A percentile compares a stretch with the other conserved stretches of the same genome.
Conservation (phyloP, 2,113 vertebrate species). For the Grammomys dolichurus region DNA sequence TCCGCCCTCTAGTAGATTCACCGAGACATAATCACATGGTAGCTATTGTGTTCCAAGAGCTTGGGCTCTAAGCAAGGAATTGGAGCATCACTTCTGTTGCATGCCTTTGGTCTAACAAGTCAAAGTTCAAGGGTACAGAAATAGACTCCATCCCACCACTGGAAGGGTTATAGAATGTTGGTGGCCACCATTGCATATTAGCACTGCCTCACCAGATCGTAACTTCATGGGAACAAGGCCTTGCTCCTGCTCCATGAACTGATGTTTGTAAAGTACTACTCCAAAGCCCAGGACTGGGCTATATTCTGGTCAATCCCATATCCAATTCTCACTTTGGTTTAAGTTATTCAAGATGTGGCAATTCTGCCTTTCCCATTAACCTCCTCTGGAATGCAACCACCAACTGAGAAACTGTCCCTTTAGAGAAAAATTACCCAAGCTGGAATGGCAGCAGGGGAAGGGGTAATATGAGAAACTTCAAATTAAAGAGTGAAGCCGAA, state of each 20-base stretch:
- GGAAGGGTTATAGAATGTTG: background rate
- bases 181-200: background rate
- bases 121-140: background rate
- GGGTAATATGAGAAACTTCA: slow-evolving; percentile 84
- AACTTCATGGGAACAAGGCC: background rate
- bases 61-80: background rate
- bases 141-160: background rate
- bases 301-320: slow-evolving; percentile 65
- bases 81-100: background rate
- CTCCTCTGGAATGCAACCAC: slow-evolving; percentile 81
- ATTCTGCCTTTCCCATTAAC: slow-evolving; percentile 79
- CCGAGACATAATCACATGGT: background rate
- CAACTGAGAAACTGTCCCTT: slow-evolving; percentile 83
- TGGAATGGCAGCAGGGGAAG: slow-evolving; percentile 71
- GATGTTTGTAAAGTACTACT: slow-evolving; percentile 58
- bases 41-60: background rate
- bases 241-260: slow-evolving; percentile 60
- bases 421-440: slow-evolving; percentile 82
- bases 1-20: background rate
- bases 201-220: background rate
- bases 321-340: slow-evolving; percentile 61
- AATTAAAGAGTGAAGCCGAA: slow-evolving; percentile 86
- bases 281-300: background rate
- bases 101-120: slow-evolving; percentile 34
- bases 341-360: slow-evolving; percentile 80